phyloP scores from a whole-genome alignment of 2,888 invertebrate species.

The Agapetus fuscipes region DNA sequence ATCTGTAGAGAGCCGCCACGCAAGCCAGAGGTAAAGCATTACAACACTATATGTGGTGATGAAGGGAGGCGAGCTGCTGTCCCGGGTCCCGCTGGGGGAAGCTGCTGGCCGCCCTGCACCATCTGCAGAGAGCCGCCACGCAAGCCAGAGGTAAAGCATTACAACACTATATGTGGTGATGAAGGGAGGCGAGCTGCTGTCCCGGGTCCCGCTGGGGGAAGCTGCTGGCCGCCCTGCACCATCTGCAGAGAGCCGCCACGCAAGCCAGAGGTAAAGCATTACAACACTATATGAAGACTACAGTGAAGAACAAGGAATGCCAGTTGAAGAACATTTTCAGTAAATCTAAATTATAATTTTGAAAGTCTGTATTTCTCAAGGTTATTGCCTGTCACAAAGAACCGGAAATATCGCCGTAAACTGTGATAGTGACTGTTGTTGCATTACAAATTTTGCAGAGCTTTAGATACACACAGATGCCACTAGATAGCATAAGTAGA shows the following conservation, averaged over 20 bases:
- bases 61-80: too few relatives aligned
- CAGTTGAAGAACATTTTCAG: slow-evolving; percentile 86
- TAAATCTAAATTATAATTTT: too few relatives aligned
- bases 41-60: not conserved
- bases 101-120: slow-evolving; percentile 72
- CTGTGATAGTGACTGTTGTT: slow-evolving; percentile 83
- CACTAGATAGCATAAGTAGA: too few relatives aligned
- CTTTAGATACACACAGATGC: too few relatives aligned
- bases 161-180: slow-evolving; percentile 52
- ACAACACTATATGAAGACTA: slow-evolving; percentile 54
- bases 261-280: slow-evolving; percentile 71
- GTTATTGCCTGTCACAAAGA: too few relatives aligned
- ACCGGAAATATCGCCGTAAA: too few relatives aligned
- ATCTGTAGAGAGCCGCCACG: slow-evolving; percentile 75
- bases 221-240: slow-evolving; percentile 72
- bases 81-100: slow-evolving; percentile 71
- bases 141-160: slow-evolving; percentile 73
- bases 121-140: slow-evolving; percentile 75
- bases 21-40: slow-evolving; percentile 54
- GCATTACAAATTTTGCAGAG: too few relatives aligned
- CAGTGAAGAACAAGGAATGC: not conserved
- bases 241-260: slow-evolving; percentile 61
- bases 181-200: slow-evolving; percentile 71
- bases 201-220: slow-evolving; percentile 67
- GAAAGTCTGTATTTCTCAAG: too few relatives aligned